phyloP scores from a whole-genome alignment of 2,113 vertebrate species.

The Suricata suricatta region DNA sequence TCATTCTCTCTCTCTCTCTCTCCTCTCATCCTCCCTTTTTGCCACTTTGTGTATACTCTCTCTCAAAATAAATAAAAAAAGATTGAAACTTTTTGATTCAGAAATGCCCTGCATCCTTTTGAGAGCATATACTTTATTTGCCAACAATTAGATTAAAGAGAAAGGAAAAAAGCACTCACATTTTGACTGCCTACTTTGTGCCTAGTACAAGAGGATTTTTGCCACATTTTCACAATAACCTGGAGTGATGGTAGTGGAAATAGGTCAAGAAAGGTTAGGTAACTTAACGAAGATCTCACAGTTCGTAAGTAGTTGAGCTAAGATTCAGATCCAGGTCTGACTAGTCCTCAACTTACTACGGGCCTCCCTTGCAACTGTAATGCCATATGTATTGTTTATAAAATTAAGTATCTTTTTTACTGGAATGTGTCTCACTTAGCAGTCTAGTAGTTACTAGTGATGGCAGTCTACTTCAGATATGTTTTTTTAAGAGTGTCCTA shows the following conservation, averaged over 20 bases:
- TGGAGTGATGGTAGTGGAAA: not conserved
- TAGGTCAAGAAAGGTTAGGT: not conserved
- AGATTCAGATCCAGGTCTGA: not conserved
- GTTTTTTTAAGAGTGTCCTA: constrained; percentile 69
- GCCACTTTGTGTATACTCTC: no score
- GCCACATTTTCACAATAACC: not conserved
- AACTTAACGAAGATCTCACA: not conserved
- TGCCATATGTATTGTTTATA: not conserved
- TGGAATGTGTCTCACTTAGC: constrained; percentile 49
- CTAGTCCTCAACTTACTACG: not conserved
- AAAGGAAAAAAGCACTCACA: not conserved
- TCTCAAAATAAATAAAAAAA: not conserved
- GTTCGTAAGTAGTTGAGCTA: not conserved
- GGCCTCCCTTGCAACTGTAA: not conserved
- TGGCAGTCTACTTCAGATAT: constrained; percentile 75
- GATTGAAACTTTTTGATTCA: not conserved
- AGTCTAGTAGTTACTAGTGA: constrained; percentile 78
- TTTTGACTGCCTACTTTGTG: not conserved
- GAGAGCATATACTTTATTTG: not conserved
- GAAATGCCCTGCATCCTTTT: not conserved
- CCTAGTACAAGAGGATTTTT: not conserved
- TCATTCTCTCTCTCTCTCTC: no score
- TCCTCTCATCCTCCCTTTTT: no score
- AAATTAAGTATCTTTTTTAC: not conserved
- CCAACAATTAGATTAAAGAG: not conserved